These are phyloP conservation scores for Oscheius sp. DNA, from an alignment of 2,888 invertebrate genomes.

Conservation along the genomic window DNA sequence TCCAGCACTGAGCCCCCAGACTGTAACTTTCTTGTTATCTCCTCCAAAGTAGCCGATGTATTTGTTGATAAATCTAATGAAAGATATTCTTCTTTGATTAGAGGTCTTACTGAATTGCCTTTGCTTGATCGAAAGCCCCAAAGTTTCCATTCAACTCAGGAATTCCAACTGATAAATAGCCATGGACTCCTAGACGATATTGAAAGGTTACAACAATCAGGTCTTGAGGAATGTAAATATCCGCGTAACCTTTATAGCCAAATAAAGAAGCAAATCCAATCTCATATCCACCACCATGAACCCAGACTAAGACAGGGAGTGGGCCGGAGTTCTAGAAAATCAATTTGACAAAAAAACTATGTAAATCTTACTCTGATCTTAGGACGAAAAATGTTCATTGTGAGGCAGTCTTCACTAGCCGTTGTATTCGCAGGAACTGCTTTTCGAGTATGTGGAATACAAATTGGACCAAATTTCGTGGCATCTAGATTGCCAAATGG, in stretches of 20 bases:
- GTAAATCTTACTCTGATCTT: slow-evolving; percentile 1
- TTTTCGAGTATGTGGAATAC: slow-evolving; percentile 11
- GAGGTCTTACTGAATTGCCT: slow-evolving; percentile 18
- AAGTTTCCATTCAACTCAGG: slow-evolving; percentile 18
- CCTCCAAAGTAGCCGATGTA: slow-evolving; percentile 29
- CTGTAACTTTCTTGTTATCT: slow-evolving; percentile 15
- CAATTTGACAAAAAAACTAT: not conserved
- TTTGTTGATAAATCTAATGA: slow-evolving; percentile 22
- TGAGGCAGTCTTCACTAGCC: slow-evolving; percentile 23
- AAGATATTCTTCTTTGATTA: not conserved
- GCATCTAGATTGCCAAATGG: slow-evolving; percentile 11
- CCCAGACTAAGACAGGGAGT: slow-evolving; percentile 91
- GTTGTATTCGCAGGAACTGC: not conserved
- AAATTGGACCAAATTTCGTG: slow-evolving; percentile 5
- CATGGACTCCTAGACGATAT: slow-evolving; percentile 25
- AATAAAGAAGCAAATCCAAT: slow-evolving; percentile 75
- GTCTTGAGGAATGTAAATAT: slow-evolving; percentile 26
- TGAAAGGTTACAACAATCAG: slow-evolving; percentile 29
- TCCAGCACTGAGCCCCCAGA: slow-evolving; percentile 28
- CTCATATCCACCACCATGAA: slow-evolving; percentile 91
- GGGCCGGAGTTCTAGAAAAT: slow-evolving; percentile 3
- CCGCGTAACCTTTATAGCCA: slow-evolving; percentile 15
- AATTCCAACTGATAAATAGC: slow-evolving; percentile 21
- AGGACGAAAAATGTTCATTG: slow-evolving; percentile 23
- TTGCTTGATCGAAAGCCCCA: slow-evolving; percentile 23